Evolutionary conservation across 2,113 vertebrate species (phyloP).

Genomic region (Ascaphus truei): DNA sequence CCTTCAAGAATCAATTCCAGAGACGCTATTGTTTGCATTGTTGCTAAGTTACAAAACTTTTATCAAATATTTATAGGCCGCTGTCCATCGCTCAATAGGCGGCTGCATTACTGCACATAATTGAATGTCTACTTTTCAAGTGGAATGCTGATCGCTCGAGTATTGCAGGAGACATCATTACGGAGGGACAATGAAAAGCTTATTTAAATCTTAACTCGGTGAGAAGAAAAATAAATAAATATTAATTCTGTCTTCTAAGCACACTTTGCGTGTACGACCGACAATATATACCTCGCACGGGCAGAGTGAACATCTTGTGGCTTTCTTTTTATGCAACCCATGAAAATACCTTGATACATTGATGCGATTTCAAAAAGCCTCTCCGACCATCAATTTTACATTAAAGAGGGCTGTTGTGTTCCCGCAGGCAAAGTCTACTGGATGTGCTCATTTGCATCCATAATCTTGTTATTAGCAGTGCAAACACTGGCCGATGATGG

Average conservation of each 20-base stretch:
- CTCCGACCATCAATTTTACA: slow-evolving; percentile 15
- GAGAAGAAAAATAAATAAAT: neutral
- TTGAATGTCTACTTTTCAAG: slow-evolving; percentile 2
- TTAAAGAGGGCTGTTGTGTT: neutral
- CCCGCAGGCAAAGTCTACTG: neutral
- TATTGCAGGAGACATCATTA: neutral
- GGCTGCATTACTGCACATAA: slow-evolving; percentile 5
- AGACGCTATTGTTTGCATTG: slow-evolving; percentile 23
- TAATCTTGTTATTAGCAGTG: neutral
- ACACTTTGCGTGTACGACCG: neutral
- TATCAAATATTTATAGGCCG: slow-evolving; percentile 17
- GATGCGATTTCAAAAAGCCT: slow-evolving; percentile 2
- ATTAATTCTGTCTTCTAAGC: neutral
- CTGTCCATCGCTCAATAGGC: neutral
- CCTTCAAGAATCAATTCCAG: slow-evolving; percentile 13
- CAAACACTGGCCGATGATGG: neutral
- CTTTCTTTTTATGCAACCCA: slow-evolving; percentile 5
- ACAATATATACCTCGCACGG: slow-evolving; percentile 1
- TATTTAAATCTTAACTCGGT: slow-evolving; percentile 8
- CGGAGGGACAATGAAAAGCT: neutral
- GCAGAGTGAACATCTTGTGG: slow-evolving; percentile 1
- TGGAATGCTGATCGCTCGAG: neutral
- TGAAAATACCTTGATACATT: slow-evolving; percentile 9
- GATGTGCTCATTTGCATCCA: neutral
- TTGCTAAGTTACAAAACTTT: slow-evolving; percentile 12